phyloP scores from a whole-genome alignment of 2,888 invertebrate species.

The Eledone cirrhosa region DNA sequence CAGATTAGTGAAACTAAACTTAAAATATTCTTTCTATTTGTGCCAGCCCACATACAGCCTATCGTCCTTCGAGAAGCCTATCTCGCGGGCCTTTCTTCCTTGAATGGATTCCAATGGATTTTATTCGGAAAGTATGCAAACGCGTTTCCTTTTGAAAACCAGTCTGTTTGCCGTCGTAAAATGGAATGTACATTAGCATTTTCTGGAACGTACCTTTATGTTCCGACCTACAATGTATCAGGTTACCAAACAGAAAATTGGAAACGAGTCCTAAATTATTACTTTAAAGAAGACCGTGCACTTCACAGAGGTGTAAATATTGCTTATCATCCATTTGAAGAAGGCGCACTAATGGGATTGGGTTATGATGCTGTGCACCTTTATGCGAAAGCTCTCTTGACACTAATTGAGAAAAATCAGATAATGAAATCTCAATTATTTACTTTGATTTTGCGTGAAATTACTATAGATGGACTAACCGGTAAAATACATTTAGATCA shows the following conservation, averaged over 20 bases:
- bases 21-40: not conserved
- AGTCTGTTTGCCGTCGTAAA: not conserved
- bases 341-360: not conserved
- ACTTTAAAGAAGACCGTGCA: not conserved
- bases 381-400: not conserved
- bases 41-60: not conserved
- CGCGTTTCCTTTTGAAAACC: not conserved
- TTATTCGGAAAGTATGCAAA: not conserved
- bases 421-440: not conserved
- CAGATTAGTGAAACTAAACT: not conserved
- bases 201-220: not conserved
- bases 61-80: not conserved
- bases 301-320: not conserved
- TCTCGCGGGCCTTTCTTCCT: not conserved
- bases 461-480: not conserved
- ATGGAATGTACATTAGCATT: not conserved
- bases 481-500: not conserved
- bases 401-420: not conserved
- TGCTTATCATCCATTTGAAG: not conserved
- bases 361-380: not conserved
- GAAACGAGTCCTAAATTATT: not conserved
- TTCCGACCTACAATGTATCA: not conserved
- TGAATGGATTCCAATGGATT: slow-evolving; percentile 9
- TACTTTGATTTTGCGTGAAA: not conserved
- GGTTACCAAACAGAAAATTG: not conserved